Percentiles rank a stretch among this genome's conserved stretches.
phyloP scores from a whole-genome alignment of 2,797 vertebrate species.

The Sphenodon punctatus region DNA sequence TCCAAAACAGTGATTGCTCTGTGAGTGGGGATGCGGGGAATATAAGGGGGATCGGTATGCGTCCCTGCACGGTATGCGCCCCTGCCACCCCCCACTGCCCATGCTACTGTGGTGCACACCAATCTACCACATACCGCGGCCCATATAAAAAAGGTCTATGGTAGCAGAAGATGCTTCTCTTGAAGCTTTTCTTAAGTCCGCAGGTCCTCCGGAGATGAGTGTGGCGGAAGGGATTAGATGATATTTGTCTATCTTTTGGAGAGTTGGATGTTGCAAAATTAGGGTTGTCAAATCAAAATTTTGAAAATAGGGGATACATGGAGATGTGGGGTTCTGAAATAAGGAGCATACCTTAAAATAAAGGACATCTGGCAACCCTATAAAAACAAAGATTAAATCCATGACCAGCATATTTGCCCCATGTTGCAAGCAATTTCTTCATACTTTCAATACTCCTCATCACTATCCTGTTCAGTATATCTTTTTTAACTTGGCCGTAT shows the following conservation, averaged over 20 bases:
- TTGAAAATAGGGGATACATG: too few species aligned
- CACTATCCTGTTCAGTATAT: background rate
- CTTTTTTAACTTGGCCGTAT: background rate
- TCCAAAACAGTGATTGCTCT: too few species aligned
- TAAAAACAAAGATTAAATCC: background rate
- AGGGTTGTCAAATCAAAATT: background rate
- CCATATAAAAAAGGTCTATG: too few species aligned
- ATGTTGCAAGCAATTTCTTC: background rate
- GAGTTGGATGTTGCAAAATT: background rate
- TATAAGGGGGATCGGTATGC: too few species aligned
- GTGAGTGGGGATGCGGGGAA: too few species aligned
- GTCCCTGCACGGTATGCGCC: too few species aligned
- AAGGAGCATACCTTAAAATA: too few species aligned
- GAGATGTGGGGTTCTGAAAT: too few species aligned
- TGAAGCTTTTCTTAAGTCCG: background rate
- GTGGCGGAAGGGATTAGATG: background rate
- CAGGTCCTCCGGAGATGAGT: background rate
- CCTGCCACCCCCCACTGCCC: too few species aligned
- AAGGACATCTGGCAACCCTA: too few species aligned
- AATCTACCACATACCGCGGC: too few species aligned
- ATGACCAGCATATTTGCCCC: background rate
- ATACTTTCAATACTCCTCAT: background rate
- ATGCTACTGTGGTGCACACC: too few species aligned
- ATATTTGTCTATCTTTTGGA: background rate
- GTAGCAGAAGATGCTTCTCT: background rate